A percentile compares a stretch with the other conserved stretches of the same genome.
Conservation (phyloP, 2,113 vertebrate genomes). For the Megaceryle maxima region DNA sequence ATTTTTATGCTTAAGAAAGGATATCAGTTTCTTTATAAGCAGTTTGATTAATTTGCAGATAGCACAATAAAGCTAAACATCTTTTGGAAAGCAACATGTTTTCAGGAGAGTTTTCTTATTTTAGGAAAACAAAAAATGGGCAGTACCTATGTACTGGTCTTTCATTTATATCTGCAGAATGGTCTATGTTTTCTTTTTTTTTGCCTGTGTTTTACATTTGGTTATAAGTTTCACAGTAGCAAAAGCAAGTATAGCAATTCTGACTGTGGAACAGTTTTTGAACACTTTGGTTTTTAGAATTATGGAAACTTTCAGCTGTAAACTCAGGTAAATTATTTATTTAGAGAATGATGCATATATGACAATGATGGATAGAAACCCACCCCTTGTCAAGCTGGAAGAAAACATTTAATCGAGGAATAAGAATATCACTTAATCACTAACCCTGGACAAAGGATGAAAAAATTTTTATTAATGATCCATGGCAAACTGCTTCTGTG, state of each 20-base stretch:
- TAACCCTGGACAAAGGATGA: background rate
- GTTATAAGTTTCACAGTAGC: background rate
- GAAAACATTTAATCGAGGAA: background rate
- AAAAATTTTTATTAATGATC: slow-evolving; percentile 37
- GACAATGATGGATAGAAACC: background rate
- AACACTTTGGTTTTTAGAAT: background rate
- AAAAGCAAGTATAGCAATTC: background rate
- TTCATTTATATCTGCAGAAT: background rate
- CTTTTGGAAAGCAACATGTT: background rate
- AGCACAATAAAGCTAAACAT: background rate
- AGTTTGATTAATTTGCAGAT: background rate
- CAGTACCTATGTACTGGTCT: background rate
- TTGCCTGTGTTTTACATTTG: background rate
- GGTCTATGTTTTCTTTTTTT: background rate
- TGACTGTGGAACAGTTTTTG: background rate
- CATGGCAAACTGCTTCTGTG: background rate
- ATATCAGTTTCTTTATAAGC: background rate
- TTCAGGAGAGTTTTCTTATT: background rate
- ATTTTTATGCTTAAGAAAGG: background rate
- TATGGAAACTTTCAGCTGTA: background rate
- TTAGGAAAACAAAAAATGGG: background rate
- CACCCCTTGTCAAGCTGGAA: background rate
- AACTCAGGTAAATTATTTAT: background rate
- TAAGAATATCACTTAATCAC: background rate
- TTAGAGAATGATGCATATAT: background rate